Base-by-base conservation (phyloP, 1,140 invertebrate genomes). In the Drosophila elegans region DNA sequence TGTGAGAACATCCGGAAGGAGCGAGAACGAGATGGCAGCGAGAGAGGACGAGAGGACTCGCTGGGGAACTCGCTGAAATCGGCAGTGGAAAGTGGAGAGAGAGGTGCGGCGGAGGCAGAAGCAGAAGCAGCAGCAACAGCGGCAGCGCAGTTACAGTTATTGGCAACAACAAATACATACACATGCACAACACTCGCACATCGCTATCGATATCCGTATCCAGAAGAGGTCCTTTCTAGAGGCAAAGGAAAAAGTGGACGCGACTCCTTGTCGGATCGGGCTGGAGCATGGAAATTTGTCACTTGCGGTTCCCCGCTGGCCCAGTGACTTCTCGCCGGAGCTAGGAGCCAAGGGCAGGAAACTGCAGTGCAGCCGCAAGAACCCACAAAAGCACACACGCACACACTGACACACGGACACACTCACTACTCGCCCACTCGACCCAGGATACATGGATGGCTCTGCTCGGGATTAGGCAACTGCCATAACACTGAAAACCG, bases 111-210 rank as follows among this genome's bases (percentile, higher is more conserved):
- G 42, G 16, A 34, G 36, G 36, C 41, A 32, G 61, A 34, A 11
- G 27, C 25, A 62, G 49, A 48, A 69, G 62, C 68, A 72, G 49
- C 62, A 69, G 66, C 68, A 72, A 72, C 68, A 72, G 68, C 66
- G 66, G 68, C 68, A 72, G 68, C 68, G 68, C 68, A 72, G 66
- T 72, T 71, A 71, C 63, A 74, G 39, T 42, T 27, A 52, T 36
- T 44, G 49, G 32, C 49, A 64, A 74, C 51, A 63, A 74, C 72
- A 74, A 74, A 74, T 62, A 74, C 71, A 62, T 61, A 51, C 48
- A 74, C 51, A 51, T 53, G 49, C 38, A 54, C 5, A 45, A 54
- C 5, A 45, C 27, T 34, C 38, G 60, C 32, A 27, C 38, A 63
- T 60, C 60, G 54, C 60, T 42, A 63, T 13, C 60, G 54, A 63